Percentiles rank a stretch among this genome's conserved stretches.
Evolutionary conservation across 2,888 invertebrate genomes (phyloP).

Genomic region (Bedellia somnulentella): DNA sequence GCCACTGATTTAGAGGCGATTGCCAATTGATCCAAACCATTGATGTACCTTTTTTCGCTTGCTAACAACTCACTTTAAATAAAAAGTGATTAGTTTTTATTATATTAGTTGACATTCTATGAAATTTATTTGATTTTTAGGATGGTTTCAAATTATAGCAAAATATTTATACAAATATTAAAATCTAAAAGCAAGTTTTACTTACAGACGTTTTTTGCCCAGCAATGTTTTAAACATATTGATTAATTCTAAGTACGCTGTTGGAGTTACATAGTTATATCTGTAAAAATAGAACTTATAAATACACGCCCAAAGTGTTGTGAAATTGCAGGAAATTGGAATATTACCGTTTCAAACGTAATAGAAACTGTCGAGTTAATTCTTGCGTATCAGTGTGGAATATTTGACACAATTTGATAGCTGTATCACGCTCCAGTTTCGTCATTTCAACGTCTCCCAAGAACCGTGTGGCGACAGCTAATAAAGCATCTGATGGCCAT

Average conservation of each 20-base stretch:
- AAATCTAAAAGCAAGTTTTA: slow-evolving; percentile 11
- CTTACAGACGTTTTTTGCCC: slow-evolving; percentile 71
- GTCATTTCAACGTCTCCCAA: slow-evolving; percentile 78
- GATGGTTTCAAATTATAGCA: neutral
- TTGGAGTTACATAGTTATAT: slow-evolving; percentile 89
- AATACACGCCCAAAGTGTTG: no score
- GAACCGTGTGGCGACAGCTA: slow-evolving; percentile 85
- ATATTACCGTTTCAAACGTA: slow-evolving; percentile 52
- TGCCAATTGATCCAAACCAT: slow-evolving; percentile 84
- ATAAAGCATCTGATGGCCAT: slow-evolving; percentile 91
- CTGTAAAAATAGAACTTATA: slow-evolving; percentile 23
- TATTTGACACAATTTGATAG: slow-evolving; percentile 86
- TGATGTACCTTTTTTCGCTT: slow-evolving; percentile 77
- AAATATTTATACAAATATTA: neutral
- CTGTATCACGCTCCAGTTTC: slow-evolving; percentile 70
- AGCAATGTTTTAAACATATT: slow-evolving; percentile 84
- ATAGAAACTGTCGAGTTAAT: slow-evolving; percentile 60
- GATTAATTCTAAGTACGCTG: slow-evolving; percentile 89
- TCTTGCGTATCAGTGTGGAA: slow-evolving; percentile 84
- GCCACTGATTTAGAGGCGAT: slow-evolving; percentile 79
- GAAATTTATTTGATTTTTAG: neutral
- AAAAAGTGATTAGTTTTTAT: neutral
- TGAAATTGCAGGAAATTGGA: neutral
- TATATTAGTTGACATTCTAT: neutral
- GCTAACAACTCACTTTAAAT: slow-evolving; percentile 65